Percentiles rank a stretch among this genome's conserved stretches.
Evolutionary conservation across 2,797 vertebrate genomes (phyloP).

Genomic region (Rhyacichthys aspro): DNA sequence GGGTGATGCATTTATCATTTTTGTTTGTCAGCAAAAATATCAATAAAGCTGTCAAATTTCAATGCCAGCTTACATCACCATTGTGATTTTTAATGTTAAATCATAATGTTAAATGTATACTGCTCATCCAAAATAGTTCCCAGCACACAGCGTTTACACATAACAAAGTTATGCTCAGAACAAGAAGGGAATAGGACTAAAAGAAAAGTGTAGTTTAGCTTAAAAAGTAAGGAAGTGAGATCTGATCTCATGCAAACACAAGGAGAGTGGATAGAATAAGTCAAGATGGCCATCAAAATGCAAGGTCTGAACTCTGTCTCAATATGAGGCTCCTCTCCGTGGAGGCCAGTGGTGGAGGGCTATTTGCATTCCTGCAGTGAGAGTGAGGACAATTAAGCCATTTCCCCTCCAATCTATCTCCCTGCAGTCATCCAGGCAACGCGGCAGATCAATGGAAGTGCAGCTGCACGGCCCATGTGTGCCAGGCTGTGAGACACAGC

Average conservation of each 20-base stretch:
- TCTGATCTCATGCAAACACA: background rate
- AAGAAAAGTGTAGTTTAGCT: background rate
- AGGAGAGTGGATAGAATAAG: background rate
- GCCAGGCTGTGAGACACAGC: conserved; percentile 72
- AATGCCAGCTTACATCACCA: too few relatives aligned
- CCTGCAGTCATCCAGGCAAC: conserved; percentile 69
- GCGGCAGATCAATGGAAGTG: conserved; percentile 77
- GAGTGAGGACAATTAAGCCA: conserved; percentile 84
- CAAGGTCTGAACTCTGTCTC: conserved; percentile 16
- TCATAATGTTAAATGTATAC: too few relatives aligned
- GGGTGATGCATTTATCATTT: too few relatives aligned
- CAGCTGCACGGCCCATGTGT: conserved; percentile 81
- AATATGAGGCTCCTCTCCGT: conserved; percentile 34
- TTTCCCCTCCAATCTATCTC: conserved; percentile 88
- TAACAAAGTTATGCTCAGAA: too few relatives aligned
- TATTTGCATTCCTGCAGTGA: conserved; percentile 84
- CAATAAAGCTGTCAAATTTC: too few relatives aligned
- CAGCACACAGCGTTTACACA: background rate
- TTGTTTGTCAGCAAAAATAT: too few relatives aligned
- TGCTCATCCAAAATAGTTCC: too few relatives aligned
- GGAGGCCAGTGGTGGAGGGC: conserved; percentile 58
- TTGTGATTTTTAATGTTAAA: too few relatives aligned
- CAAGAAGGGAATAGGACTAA: too few relatives aligned
- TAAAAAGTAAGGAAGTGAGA: background rate
- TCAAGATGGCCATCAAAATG: background rate